Percentiles rank a stretch among this genome's conserved stretches.
phyloP scores from a whole-genome alignment of 2,113 vertebrate genomes.

The Okapia johnstoni region DNA sequence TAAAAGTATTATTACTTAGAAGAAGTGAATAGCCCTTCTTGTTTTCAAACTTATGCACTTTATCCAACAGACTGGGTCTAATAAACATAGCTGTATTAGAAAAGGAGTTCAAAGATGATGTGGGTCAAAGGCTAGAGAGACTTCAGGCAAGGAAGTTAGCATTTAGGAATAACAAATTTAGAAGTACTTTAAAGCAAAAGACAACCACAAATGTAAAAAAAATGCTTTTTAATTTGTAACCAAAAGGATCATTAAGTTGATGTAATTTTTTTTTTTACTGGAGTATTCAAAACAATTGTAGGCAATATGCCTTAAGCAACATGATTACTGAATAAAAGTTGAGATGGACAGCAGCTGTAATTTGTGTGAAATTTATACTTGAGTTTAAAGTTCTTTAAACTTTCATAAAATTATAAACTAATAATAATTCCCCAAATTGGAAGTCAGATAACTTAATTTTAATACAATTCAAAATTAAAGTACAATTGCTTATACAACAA shows the following conservation, averaged over 20 bases:
- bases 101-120: neutral
- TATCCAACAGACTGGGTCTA: neutral
- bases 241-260: slow-evolving; percentile 45
- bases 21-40: neutral
- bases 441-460: slow-evolving; percentile 53
- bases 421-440: slow-evolving; percentile 31
- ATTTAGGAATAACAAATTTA: neutral
- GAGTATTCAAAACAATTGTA: neutral
- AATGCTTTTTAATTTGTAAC: slow-evolving; percentile 53
- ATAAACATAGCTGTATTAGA: neutral
- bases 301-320: neutral
- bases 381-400: slow-evolving; percentile 43
- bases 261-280: neutral
- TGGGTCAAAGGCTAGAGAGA: neutral
- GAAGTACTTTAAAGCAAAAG: slow-evolving; percentile 29
- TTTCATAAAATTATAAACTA: slow-evolving; percentile 64
- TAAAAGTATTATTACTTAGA: neutral
- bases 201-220: slow-evolving; percentile 24
- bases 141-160: neutral
- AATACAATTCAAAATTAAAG: slow-evolving; percentile 52
- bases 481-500: slow-evolving; percentile 60
- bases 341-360: neutral
- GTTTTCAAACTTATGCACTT: neutral
- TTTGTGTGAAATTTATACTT: slow-evolving; percentile 25
- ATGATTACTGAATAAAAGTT: slow-evolving; percentile 24